Percentiles rank a stretch among this genome's conserved stretches.
phyloP scores from a whole-genome alignment of 2,113 vertebrate genomes.

The Apteryx owenii region DNA sequence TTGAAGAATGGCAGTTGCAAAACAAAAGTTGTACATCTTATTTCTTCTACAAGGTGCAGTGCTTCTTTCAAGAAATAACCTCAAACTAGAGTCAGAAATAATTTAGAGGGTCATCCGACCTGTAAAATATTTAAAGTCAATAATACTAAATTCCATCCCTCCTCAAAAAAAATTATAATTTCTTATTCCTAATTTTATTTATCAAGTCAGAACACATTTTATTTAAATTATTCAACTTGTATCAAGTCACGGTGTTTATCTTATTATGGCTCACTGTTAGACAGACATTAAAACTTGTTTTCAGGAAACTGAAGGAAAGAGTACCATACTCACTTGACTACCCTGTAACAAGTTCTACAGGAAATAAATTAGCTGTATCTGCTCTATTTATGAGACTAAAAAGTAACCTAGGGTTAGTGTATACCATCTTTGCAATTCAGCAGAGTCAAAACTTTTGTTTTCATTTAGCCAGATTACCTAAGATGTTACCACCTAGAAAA shows the following conservation, averaged over 20 bases:
- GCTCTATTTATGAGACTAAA: background rate
- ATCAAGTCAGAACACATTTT: background rate
- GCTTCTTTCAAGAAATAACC: background rate
- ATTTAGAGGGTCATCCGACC: background rate
- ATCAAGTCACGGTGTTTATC: background rate
- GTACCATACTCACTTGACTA: background rate
- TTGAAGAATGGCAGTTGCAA: constrained; percentile 13
- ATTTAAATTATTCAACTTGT: background rate
- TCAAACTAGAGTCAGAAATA: background rate
- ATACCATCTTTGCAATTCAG: background rate
- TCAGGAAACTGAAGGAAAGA: background rate
- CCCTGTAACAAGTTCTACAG: background rate
- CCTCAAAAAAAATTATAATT: background rate
- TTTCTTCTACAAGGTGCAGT: constrained; percentile 39
- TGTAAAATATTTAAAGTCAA: background rate
- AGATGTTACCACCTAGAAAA: background rate
- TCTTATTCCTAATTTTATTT: background rate
- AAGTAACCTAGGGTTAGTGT: background rate
- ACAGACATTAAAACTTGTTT: background rate
- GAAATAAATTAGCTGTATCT: background rate
- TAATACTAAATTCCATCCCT: background rate
- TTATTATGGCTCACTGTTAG: background rate
- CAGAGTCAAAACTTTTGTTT: background rate
- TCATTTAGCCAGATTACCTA: background rate
- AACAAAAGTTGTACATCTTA: background rate